Conservation (phyloP, 2,888 invertebrate genomes). For the Formica aserva region DNA sequence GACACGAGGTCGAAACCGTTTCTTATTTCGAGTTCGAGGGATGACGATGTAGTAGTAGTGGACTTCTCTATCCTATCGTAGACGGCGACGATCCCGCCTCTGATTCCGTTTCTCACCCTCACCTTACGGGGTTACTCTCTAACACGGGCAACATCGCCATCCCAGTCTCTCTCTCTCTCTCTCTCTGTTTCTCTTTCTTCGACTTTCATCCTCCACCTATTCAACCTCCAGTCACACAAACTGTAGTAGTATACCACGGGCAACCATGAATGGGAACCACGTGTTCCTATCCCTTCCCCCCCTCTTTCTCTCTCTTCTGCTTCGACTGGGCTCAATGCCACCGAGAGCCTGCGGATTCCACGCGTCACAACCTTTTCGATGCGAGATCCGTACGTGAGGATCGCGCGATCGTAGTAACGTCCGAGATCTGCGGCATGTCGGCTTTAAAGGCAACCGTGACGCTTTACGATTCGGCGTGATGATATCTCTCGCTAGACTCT, state of each 20-base stretch:
- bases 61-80: constrained; percentile 51
- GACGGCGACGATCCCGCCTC: constrained; percentile 66
- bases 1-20: constrained; percentile 57
- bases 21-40: constrained; percentile 60
- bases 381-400: constrained; percentile 51
- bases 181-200: constrained; percentile 66
- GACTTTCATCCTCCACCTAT: constrained; percentile 66
- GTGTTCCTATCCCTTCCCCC: constrained; percentile 68
- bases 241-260: constrained; percentile 71
- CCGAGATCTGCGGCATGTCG: constrained; percentile 8
- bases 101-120: constrained; percentile 73
- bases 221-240: constrained; percentile 71
- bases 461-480: constrained; percentile 28
- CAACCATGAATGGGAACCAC: constrained; percentile 82
- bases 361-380: constrained; percentile 62
- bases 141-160: constrained; percentile 18
- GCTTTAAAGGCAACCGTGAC: constrained; percentile 35
- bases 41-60: constrained; percentile 49
- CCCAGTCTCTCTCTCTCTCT: constrained; percentile 31
- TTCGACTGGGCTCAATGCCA: constrained; percentile 71
- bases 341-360: constrained; percentile 71
- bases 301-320: constrained; percentile 15
- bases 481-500: not conserved
- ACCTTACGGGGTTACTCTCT: constrained; percentile 63
- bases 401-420: constrained; percentile 19